Conservation (phyloP, 2,888 invertebrate species). For the Agrotis ipsilon region DNA sequence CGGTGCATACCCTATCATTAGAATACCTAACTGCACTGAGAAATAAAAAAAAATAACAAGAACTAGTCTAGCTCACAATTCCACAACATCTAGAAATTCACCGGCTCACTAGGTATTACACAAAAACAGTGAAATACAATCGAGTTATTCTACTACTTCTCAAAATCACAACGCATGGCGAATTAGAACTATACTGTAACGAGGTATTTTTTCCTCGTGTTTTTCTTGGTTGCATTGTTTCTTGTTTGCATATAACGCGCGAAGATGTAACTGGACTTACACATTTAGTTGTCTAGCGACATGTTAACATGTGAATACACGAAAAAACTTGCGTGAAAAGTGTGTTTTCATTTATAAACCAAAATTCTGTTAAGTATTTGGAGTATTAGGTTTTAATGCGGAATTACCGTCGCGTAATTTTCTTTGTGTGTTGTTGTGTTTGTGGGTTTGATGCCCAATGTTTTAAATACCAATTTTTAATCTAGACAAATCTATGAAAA, state of each 20-base stretch:
- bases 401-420: not conserved
- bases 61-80: slow-evolving; percentile 14
- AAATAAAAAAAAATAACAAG: slow-evolving; percentile 11
- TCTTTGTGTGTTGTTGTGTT: no score
- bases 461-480: not conserved
- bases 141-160: slow-evolving; percentile 48
- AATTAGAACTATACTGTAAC: slow-evolving; percentile 18
- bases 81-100: slow-evolving; percentile 35
- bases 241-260: slow-evolving; percentile 14
- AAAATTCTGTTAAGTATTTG: no score
- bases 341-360: no score
- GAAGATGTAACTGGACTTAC: slow-evolving; percentile 16
- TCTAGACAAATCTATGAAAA: no score
- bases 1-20: slow-evolving; percentile 8
- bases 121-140: slow-evolving; percentile 33
- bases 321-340: not conserved
- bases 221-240: slow-evolving; percentile 26
- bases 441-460: not conserved
- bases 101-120: slow-evolving; percentile 43
- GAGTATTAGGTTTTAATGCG: not conserved
- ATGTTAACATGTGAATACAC: not conserved
- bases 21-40: not conserved
- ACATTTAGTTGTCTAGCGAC: no score
- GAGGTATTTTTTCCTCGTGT: not conserved
- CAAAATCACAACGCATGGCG: slow-evolving; percentile 56